phyloP scores from a whole-genome alignment of 2,888 invertebrate genomes.

The Catocala sponsa region DNA sequence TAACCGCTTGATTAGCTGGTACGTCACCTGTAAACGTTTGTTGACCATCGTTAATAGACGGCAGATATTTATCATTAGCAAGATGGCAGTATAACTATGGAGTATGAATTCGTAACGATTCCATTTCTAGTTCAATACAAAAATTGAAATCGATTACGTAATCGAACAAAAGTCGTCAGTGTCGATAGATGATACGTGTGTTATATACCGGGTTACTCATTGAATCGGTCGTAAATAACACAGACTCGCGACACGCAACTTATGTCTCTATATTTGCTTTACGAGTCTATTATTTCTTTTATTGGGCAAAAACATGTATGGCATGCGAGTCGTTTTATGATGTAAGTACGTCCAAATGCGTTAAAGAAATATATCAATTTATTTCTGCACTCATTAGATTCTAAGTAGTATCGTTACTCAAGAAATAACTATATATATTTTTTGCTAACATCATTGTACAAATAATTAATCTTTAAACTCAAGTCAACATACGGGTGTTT shows the following conservation, averaged over 20 bases:
- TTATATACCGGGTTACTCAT: constrained; percentile 16
- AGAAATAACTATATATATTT: constrained; percentile 18
- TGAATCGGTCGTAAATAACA: constrained; percentile 35
- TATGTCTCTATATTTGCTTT: constrained; percentile 33
- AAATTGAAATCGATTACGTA: no score
- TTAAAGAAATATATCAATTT: constrained; percentile 4
- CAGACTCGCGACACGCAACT: constrained; percentile 23
- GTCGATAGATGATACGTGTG: constrained; percentile 31
- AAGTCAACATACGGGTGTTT: no score
- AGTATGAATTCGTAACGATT: no score
- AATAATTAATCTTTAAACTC: constrained; percentile 23
- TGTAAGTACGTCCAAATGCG: constrained; percentile 14
- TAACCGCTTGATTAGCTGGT: no score
- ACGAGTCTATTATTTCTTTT: constrained; percentile 33
- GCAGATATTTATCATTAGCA: no score
- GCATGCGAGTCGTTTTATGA: constrained; percentile 8
- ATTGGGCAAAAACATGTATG: constrained; percentile 22
- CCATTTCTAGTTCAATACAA: no score
- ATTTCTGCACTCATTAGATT: constrained; percentile 12
- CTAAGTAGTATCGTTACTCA: constrained; percentile 7
- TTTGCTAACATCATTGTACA: constrained; percentile 24
- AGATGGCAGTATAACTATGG: no score
- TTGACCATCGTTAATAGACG: no score
- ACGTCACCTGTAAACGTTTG: no score
- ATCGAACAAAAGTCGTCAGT: constrained; percentile 11